These are phyloP conservation scores for Porites cylindrica DNA, from an alignment of 92 coral and sea anemone genomes.

Conservation along the genomic window DNA sequence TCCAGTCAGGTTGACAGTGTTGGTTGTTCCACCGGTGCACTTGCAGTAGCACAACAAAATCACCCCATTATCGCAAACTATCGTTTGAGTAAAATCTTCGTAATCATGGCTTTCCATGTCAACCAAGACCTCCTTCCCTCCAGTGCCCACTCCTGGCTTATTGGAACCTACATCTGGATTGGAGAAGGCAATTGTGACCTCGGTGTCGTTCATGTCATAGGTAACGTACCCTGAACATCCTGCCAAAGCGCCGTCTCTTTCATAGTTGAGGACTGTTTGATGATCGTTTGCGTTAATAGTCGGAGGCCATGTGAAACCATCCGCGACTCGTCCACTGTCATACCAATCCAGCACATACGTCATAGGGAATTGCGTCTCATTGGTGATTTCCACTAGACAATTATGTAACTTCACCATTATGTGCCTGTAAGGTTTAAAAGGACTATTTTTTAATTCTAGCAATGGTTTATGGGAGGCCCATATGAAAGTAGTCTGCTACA, in stretches of 20 bases:
- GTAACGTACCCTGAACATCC: slow-evolving; percentile 76
- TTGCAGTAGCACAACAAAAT: slow-evolving; percentile 33
- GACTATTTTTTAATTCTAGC: background rate
- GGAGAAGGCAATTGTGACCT: slow-evolving; percentile 67
- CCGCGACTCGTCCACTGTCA: slow-evolving; percentile 67
- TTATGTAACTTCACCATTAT: slow-evolving; percentile 60
- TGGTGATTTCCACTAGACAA: slow-evolving; percentile 38
- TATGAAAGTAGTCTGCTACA: too few relatives aligned
- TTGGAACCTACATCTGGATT: slow-evolving; percentile 59
- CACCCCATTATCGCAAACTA: background rate
- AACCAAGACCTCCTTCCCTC: slow-evolving; percentile 58
- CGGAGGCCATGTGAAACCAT: slow-evolving; percentile 56
- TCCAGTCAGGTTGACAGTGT: slow-evolving; percentile 11
- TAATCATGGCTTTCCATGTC: slow-evolving; percentile 57
- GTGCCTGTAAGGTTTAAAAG: background rate
- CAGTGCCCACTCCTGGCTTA: slow-evolving; percentile 66
- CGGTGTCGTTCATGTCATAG: slow-evolving; percentile 54
- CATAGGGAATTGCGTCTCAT: slow-evolving; percentile 47
- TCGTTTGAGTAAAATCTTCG: slow-evolving; percentile 6
- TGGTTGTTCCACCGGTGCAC: slow-evolving; percentile 58
- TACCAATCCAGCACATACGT: slow-evolving; percentile 54
- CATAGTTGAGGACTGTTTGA: slow-evolving; percentile 55
- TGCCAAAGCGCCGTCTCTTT: slow-evolving; percentile 54
- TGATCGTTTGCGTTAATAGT: slow-evolving; percentile 27
- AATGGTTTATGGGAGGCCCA: too few relatives aligned